Conservation (phyloP, 2,797 vertebrate genomes). For the Enteromius unitaeniatus region DNA sequence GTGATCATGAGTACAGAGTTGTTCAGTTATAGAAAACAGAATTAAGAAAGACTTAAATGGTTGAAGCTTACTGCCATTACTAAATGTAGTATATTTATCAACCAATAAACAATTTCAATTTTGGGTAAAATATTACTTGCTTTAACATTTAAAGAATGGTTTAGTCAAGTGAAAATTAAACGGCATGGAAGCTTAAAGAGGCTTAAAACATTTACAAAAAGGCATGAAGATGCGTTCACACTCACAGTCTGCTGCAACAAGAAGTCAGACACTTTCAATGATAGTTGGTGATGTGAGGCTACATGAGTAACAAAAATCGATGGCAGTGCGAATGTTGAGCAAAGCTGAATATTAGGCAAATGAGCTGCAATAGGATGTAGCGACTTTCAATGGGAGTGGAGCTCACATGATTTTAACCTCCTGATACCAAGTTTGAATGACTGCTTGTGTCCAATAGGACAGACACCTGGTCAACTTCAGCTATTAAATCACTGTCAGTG, state of each 20-base stretch:
- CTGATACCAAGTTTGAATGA: constrained; percentile 1
- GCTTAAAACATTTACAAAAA: neutral
- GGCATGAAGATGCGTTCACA: constrained; percentile 5
- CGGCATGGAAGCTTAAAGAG: neutral
- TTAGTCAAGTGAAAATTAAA: neutral
- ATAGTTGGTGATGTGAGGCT: neutral
- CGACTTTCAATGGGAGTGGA: neutral
- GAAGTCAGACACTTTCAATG: constrained; percentile 3
- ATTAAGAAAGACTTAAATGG: neutral
- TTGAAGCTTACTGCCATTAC: no score
- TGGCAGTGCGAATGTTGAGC: neutral
- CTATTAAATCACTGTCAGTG: constrained; percentile 22
- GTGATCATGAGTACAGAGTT: neutral
- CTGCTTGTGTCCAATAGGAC: neutral
- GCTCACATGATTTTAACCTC: neutral
- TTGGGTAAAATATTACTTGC: neutral
- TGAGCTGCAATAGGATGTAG: neutral
- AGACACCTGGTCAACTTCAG: neutral
- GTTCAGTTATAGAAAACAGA: neutral
- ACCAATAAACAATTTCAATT: neutral
- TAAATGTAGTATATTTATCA: neutral
- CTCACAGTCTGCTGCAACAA: neutral
- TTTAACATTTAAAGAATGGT: neutral
- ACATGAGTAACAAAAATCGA: neutral
- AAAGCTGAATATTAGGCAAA: neutral